Evolutionary conservation across 2,797 vertebrate species (phyloP).

Genomic region (Peromyscus nudipes): DNA sequence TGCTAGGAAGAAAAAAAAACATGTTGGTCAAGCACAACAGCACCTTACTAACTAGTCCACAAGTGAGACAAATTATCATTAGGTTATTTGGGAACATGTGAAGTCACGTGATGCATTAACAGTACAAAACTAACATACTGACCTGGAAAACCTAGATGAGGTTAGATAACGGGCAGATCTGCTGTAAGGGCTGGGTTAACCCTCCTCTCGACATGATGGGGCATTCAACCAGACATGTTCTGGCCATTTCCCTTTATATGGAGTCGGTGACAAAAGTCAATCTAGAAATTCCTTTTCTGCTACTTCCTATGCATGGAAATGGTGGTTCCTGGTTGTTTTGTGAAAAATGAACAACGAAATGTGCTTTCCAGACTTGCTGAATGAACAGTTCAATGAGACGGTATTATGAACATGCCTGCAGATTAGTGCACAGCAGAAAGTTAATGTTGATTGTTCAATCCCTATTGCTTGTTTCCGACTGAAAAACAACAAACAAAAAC

Average conservation of each 20-base stretch:
- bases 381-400: not conserved
- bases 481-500: not conserved
- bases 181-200: not conserved
- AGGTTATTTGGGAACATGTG: slow-evolving; percentile 66
- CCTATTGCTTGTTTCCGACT: slow-evolving; percentile 31
- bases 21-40: slow-evolving; percentile 53
- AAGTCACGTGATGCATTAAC: slow-evolving; percentile 45
- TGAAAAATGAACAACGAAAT: slow-evolving; percentile 18
- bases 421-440: slow-evolving; percentile 9
- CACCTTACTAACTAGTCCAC: slow-evolving; percentile 57
- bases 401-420: not conserved
- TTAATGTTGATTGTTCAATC: slow-evolving; percentile 16
- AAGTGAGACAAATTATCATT: slow-evolving; percentile 51
- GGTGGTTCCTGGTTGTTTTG: not conserved
- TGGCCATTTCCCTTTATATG: not conserved
- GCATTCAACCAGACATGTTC: slow-evolving; percentile 21
- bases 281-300: slow-evolving; percentile 43
- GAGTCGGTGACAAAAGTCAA: slow-evolving; percentile 23
- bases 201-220: not conserved
- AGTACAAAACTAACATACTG: not conserved
- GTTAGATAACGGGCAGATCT: not conserved
- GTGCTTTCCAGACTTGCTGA: not conserved
- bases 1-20: slow-evolving; percentile 51
- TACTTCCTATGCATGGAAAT: slow-evolving; percentile 19
- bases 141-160: not conserved